Base-by-base conservation (phyloP, 2,888 invertebrate species). In the Phaedon cochleariae region DNA sequence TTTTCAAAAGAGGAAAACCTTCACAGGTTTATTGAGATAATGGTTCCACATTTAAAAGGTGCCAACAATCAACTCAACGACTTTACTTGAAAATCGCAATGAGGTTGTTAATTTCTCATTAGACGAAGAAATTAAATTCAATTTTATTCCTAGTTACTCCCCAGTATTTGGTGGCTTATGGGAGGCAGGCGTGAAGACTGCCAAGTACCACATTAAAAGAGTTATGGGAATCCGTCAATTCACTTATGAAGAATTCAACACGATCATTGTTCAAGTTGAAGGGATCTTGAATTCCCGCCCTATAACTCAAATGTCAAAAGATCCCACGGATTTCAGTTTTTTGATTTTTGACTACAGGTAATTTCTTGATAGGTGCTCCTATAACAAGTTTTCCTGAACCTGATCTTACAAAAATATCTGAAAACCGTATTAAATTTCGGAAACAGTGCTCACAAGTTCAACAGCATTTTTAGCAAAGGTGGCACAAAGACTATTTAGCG, bases 181-280 rank as follows among this genome's bases (percentile, higher is more conserved):
- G 78, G 81, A 81, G 52, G 72, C 77, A 1, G 75, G 69, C n/a
- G 71, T 81, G 6, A 77, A 76, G 52, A 68, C 71, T 1, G 59
- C 73, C 0, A 80, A 82, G 65, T 63, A 54, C 62, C 78, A 77
- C 61, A 18, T 80, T 10, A 67, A 67, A 31, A 57, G 74, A 37
- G 52, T 77, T 0, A 29, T 75, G 4, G 76, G 74, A 1, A 66
- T 65, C 18, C 9, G 55, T 1, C 51, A 54, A 0, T 58, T 79
- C 5, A 79, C 73, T 7, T 76, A 62, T 58, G 79, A 80, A 67
- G 76, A 78, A 49, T 69, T 78, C 37, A 15, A 55, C 21, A 80
- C 78, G 0, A n/a, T 79, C 9, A 21, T 77, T 1, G 63, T 57
- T 21, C 76, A 77, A 64, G 75, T 81, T 20, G 77, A 81, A 65